Evolutionary conservation across 64 coral and sea anemone species (phyloP), one percentile per base, ranked within the genome.

Genomic region (Catalaphyllia jardinei): DNA sequence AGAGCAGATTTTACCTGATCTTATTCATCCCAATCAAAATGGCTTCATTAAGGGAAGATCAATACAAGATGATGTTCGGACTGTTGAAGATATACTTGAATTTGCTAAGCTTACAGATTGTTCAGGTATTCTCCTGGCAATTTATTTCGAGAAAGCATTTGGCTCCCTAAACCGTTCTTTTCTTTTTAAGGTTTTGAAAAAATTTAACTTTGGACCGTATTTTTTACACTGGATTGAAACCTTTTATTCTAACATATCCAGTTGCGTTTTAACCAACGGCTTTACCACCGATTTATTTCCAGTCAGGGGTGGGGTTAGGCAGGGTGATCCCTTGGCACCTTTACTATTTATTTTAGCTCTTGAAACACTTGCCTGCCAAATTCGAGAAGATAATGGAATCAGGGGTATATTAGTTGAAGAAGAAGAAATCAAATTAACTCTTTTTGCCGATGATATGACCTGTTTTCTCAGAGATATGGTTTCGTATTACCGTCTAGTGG

Each of bases 221-320:
- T 80, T 89, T 78, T 22, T 89, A 16, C 12, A 78, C 5, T 89
- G 76, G 88, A 63, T 79, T 25, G 71, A 89, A 54, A 77, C 75
- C 8, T 77, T 89, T 35, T 89, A 80, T 65, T 71, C 31, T n/a
- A 71, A 89, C 20, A 63, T 80, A 12, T 75, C 38, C 49, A 76
- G 71, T 22, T 88, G 86, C 60, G 86, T 88, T 62, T 30, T 88
- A 62, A 89, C 71, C 76, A 79, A 89, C 52, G 88, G 88, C 46
- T 71, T 79, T 18, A 35, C 60, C n/a, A 89, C 88, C 39, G 31
- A 63, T 69, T 67, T 79, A 4, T 89, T 79, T 24, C 31, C 52
- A 25, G 31, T 89, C 49, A 9, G 60, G 7, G 64, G 60, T n/a
- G 29, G 33, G 15, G 87, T 89, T 51, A 60, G 75, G 17, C 87